phyloP scores from a whole-genome alignment of 1,140 invertebrate species.

The Bombyx mandarina region DNA sequence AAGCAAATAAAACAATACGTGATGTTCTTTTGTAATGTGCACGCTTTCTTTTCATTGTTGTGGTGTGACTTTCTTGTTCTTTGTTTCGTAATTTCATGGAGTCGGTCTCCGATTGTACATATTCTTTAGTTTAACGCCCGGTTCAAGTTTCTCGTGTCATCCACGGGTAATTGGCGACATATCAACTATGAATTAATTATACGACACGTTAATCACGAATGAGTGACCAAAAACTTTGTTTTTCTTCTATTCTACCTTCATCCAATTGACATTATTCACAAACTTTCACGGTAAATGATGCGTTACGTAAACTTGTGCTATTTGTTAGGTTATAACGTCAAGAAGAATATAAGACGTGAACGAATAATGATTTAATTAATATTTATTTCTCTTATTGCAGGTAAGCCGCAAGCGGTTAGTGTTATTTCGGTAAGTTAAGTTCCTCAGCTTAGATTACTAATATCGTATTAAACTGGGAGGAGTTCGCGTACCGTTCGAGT shows the following conservation, averaged over 20 bases:
- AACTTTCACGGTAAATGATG: too few relatives aligned
- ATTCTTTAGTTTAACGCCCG: constrained; percentile 46
- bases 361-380: too few relatives aligned
- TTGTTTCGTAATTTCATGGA: constrained; percentile 58
- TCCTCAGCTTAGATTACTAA: constrained; percentile 11
- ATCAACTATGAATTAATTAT: constrained; percentile 20
- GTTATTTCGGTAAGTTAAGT: constrained; percentile 25
- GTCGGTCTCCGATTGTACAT: constrained; percentile 42
- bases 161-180: constrained; percentile 42
- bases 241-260: constrained; percentile 7
- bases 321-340: too few relatives aligned
- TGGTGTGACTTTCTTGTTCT: constrained; percentile 50
- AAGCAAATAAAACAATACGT: constrained; percentile 19
- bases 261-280: not conserved
- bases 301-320: too few relatives aligned
- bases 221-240: not conserved
- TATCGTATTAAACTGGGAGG: constrained; percentile 19
- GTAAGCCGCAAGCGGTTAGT: constrained; percentile 28
- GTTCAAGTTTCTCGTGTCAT: constrained; percentile 40
- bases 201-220: constrained; percentile 1
- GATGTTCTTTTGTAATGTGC: constrained; percentile 36
- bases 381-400: constrained; percentile 33
- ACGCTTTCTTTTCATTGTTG: constrained; percentile 60
- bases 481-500: constrained; percentile 15
- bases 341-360: too few relatives aligned